Base-by-base conservation (phyloP, 2,797 vertebrate species). In the Onychomys torridus region DNA sequence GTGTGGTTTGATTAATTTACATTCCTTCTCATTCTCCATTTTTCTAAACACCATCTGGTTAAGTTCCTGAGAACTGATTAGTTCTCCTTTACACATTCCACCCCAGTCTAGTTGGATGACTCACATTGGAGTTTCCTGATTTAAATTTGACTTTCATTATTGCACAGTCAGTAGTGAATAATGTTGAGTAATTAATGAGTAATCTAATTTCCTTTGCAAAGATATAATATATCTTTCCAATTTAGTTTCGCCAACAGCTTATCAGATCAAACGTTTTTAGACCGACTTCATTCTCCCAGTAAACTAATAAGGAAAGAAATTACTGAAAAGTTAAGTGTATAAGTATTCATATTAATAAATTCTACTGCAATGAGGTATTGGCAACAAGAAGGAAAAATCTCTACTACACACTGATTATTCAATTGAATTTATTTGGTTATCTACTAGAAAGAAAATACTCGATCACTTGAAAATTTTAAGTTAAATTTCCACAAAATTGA, bases 141-240 rank as follows among this genome's bases (percentile, higher is more conserved):
- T 97, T 97, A 6, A 94, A 95, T 94, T 94, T 97, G 90, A 86
- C 81, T 97, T 98, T 97, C 85, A 75, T 63, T 94, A 71, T 61
- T 98, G 81, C 97, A 96, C 94, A 98, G 78, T 96, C 57, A 92
- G 43, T 94, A 93, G 78, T 89, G 2, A 96, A 69, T 94, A 81
- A 94, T 94, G 69, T n/a, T 97, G 91, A 97, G 88, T 91, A 98
- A 96, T 90, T 96, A 96, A 93, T 96, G 95, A 98, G 93, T 97
- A 92, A 90, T 97, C 32, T 93, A 27, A 97, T 96, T 97, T 97
- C 97, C 94, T 79, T 94, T 69, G 77, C n/a, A 97, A 98, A 93
- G 97, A 81, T 92, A 85, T 85, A 98, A 79, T 94, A 76, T 91
- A 69, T 71, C 49, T 96, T 97, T 97, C 96, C 90, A 93, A 90